These are phyloP conservation scores for Adelosebastes latens DNA, from an alignment of 2,797 vertebrate genomes.

Conservation along the genomic window DNA sequence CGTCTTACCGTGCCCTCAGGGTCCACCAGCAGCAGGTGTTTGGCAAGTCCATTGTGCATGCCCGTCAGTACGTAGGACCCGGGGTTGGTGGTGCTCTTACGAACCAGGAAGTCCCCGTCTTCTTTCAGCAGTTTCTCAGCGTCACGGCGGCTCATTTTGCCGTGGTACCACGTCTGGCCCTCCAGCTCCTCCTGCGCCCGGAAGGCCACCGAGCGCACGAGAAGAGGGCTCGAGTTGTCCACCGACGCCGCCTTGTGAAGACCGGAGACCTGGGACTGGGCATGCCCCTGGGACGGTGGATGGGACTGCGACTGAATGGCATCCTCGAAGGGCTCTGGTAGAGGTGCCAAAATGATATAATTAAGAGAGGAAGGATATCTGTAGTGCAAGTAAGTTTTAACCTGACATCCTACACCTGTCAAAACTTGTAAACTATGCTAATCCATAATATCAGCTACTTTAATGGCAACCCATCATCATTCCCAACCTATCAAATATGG, in stretches of 20 bases:
- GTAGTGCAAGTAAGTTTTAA: not conserved
- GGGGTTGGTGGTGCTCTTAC: conserved; percentile 95
- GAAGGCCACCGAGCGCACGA: conserved; percentile 82
- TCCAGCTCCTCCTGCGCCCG: conserved; percentile 88
- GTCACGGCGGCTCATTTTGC: conserved; percentile 94
- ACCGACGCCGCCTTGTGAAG: conserved; percentile 87
- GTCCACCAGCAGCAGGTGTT: conserved; percentile 96
- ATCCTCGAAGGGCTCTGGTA: conserved; percentile 94
- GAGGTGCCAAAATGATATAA: not conserved
- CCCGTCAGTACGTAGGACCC: conserved; percentile 96
- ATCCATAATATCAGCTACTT: not conserved
- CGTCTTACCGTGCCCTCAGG: conserved; percentile 95
- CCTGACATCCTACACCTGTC: not conserved
- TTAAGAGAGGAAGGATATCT: not conserved
- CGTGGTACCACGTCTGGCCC: conserved; percentile 91
- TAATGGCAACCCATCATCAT: too few species aligned
- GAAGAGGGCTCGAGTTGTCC: conserved; percentile 88
- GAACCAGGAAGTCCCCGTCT: conserved; percentile 96
- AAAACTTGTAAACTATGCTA: not conserved
- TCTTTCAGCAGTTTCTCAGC: conserved; percentile 91
- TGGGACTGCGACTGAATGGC: conserved; percentile 92
- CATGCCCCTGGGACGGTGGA: conserved; percentile 62
- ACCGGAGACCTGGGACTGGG: conserved; percentile 70
- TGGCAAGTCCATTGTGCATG: conserved; percentile 94
- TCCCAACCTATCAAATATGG: too few species aligned